Conservation (phyloP, 1,140 invertebrate species). For the Nephotettix cincticeps region DNA sequence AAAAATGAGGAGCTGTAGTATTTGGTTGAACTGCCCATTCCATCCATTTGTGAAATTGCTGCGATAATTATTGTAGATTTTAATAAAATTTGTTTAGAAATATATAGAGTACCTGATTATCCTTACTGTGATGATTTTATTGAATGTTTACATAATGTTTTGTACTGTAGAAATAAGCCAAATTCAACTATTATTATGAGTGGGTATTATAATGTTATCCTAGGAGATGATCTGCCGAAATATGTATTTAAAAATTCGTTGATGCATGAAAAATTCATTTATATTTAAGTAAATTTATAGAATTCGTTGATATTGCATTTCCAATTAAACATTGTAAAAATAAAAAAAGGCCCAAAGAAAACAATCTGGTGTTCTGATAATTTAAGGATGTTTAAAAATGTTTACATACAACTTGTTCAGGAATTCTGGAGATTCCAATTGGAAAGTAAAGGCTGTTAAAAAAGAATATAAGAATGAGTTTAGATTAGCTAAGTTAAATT, state of each 20-base stretch:
- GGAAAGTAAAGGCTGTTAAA: too few relatives aligned
- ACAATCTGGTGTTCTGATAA: not conserved
- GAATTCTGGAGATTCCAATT: too few relatives aligned
- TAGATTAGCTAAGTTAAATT: not conserved
- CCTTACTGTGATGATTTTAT: not conserved
- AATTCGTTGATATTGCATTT: constrained; percentile 5
- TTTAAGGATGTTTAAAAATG: not conserved
- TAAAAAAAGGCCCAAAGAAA: not conserved
- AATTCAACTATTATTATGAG: not conserved
- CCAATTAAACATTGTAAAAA: not conserved
- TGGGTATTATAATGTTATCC: not conserved
- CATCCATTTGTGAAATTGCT: constrained; percentile 8
- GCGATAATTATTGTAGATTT: not conserved
- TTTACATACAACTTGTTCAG: constrained; percentile 5
- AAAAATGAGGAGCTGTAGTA: not conserved
- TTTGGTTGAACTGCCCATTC: not conserved
- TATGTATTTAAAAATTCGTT: not conserved
- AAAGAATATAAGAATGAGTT: not conserved
- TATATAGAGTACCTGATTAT: not conserved
- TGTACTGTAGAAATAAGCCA: not conserved
- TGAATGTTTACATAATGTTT: not conserved
- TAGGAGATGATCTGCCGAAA: not conserved
- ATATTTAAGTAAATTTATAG: constrained; percentile 1
- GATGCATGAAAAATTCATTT: not conserved
- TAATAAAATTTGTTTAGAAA: constrained; percentile 17